A percentile compares a stretch with the other conserved stretches of the same genome.
These are phyloP conservation scores for Micropoecilia bifurca DNA, from an alignment of 2,797 vertebrate species.

Conservation along the genomic window DNA sequence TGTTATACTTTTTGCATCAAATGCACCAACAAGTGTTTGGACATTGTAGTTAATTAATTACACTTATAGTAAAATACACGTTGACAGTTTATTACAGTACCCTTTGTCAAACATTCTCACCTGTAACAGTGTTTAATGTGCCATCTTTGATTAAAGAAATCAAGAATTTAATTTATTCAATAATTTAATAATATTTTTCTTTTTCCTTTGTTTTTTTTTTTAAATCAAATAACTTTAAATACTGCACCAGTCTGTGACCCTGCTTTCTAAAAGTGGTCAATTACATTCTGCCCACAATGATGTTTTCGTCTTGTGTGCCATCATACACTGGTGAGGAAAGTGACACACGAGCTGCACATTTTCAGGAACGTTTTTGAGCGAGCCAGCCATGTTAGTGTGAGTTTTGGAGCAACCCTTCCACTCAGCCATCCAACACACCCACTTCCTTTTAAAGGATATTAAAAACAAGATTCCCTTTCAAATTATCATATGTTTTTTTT, in stretches of 20 bases:
- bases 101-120: neutral
- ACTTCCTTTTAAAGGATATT: constrained; percentile 65
- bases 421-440: constrained; percentile 37
- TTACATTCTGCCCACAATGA: neutral
- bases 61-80: neutral
- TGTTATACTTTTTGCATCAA: neutral
- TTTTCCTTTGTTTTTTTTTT: neutral
- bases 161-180: too few relatives aligned
- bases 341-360: constrained; percentile 27
- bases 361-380: constrained; percentile 40
- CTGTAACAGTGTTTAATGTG: too few relatives aligned
- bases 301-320: neutral
- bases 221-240: neutral
- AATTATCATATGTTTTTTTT: constrained; percentile 41
- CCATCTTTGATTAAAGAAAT: too few relatives aligned
- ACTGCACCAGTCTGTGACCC: neutral
- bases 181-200: neutral
- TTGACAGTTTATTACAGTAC: neutral
- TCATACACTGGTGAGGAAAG: constrained; percentile 12
- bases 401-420: constrained; percentile 58
- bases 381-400: constrained; percentile 62
- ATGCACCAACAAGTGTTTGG: neutral
- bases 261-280: constrained; percentile 15
- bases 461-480: constrained; percentile 54
- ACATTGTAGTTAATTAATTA: neutral